A percentile compares a stretch with the other conserved stretches of the same genome.
phyloP scores from a whole-genome alignment of 2,888 invertebrate genomes.

The Synanthedon myopaeformis region DNA sequence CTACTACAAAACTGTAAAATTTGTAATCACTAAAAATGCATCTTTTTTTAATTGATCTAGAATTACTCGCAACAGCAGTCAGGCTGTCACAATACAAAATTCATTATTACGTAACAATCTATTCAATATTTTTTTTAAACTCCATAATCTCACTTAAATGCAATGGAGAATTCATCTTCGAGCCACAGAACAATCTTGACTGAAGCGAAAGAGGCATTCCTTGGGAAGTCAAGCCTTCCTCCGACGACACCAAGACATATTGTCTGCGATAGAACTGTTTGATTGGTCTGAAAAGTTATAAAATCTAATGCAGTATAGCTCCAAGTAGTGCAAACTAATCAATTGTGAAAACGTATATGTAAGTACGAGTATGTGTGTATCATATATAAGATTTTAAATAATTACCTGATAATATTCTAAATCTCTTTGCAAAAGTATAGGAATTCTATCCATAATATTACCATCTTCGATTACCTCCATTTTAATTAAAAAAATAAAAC shows the following conservation, averaged over 20 bases:
- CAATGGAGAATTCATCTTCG: constrained; percentile 84
- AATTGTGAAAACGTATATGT: not conserved
- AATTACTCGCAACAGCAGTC: no score
- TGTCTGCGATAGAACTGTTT: constrained; percentile 81
- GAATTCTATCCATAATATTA: constrained; percentile 88
- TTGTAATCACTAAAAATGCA: no score
- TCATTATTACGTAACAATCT: no score
- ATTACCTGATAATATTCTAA: constrained; percentile 85
- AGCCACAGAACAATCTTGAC: constrained; percentile 88
- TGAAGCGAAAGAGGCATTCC: constrained; percentile 86
- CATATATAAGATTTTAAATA: not conserved
- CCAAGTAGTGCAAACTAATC: not conserved
- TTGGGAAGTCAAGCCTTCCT: constrained; percentile 83
- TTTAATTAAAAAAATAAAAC: constrained; percentile 11
- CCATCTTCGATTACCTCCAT: constrained; percentile 94
- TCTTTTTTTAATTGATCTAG: no score
- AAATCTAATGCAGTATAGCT: not conserved
- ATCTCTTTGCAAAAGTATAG: constrained; percentile 84
- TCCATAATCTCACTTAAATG: constrained; percentile 70
- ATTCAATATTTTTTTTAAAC: no score
- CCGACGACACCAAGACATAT: constrained; percentile 85
- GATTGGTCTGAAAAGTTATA: constrained; percentile 68
- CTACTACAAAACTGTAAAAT: not conserved
- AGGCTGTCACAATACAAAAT: no score
- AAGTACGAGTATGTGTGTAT: no score